A percentile compares a stretch with the other conserved stretches of the same genome.
These are phyloP conservation scores for Agrotis puta DNA, from an alignment of 2,888 invertebrate genomes.

Conservation along the genomic window DNA sequence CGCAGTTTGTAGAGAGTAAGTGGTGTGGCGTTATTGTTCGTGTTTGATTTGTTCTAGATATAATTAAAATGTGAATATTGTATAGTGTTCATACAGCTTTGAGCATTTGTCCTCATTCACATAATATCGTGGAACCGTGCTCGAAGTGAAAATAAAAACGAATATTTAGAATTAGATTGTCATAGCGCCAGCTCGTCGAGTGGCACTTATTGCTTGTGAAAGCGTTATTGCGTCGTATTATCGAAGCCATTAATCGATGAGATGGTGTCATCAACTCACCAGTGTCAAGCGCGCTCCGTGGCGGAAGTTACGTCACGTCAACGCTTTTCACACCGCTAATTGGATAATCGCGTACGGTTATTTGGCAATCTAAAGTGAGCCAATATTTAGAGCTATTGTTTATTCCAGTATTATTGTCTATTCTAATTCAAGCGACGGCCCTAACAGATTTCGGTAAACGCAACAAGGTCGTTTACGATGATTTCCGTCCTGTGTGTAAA, in stretches of 20 bases:
- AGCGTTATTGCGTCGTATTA: constrained; percentile 72
- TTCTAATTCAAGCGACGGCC: constrained; percentile 15
- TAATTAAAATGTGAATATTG: constrained; percentile 30
- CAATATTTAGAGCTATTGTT: constrained; percentile 64
- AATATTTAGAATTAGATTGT: constrained; percentile 48
- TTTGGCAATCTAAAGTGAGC: constrained; percentile 63
- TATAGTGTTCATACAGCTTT: constrained; percentile 5
- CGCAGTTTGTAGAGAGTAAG: constrained; percentile 54
- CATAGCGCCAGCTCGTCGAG: constrained; percentile 40
- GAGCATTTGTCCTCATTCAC: constrained; percentile 1
- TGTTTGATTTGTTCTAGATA: constrained; percentile 49
- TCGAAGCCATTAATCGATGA: constrained; percentile 71
- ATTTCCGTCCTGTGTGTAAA: constrained; percentile 15
- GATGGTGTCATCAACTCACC: constrained; percentile 64
- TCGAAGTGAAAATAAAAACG: constrained; percentile 35
- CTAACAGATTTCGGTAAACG: constrained; percentile 31
- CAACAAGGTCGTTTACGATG: constrained; percentile 56
- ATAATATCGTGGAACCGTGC: constrained; percentile 3
- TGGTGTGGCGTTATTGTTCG: constrained; percentile 32
- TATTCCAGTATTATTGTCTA: constrained; percentile 55
- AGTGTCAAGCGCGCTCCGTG: constrained; percentile 42
- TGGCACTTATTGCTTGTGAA: constrained; percentile 51
- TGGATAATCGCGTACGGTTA: constrained; percentile 69
- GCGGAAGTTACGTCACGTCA: constrained; percentile 64
- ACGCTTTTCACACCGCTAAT: constrained; percentile 69